Evolutionary conservation across 1,140 invertebrate genomes (phyloP), one percentile per base, ranked within the genome.

Genomic region (Plodia interpunctella): DNA sequence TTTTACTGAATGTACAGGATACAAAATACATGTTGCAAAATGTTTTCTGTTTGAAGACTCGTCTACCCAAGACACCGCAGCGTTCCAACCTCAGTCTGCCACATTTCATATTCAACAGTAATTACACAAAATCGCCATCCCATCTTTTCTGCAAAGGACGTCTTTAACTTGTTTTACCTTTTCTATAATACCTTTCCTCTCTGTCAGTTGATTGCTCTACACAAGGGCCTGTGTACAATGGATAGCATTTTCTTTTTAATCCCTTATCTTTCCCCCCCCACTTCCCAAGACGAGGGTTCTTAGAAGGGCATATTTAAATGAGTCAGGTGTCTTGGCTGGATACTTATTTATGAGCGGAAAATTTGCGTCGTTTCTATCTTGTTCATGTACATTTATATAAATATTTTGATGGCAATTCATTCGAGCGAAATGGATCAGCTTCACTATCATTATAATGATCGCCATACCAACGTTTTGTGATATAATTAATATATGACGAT

Each of bases 221-320:
- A 75, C 72, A 77, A 83, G 77, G 73, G 76, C 69, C 62, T 60
- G 68, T 72, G 59, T 52, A 74, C 73, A 69, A 73, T 73, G 58
- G 61, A 71, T 75, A 66, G 65, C 63, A 68, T 78, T 76, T 75
- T 76, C 76, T 80, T 80, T 83, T 83, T 78, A 78, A 78, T 71
- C 72, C 69, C 70, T 70, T 78, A 76, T 75, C 77, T 70, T 63
- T 63, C 59, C 63, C 30, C n/a, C 63, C 63, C 59, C 57, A 65
- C 54, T 55, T 63, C 52, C 53, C 60, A 62, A 60, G 59, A 65
- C 62, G 64, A 58, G 62, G 63, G 58, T 38, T 57, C 62, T 60
- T 66, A 65, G 65, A 59, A 65, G 55, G 64, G 64, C 65, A 73
- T 79, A 80, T 78, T 82, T 80, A 82, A 80, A 76, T 75, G 72